Conservation (phyloP, 2,113 vertebrate genomes). For the Sprattus sprattus region DNA sequence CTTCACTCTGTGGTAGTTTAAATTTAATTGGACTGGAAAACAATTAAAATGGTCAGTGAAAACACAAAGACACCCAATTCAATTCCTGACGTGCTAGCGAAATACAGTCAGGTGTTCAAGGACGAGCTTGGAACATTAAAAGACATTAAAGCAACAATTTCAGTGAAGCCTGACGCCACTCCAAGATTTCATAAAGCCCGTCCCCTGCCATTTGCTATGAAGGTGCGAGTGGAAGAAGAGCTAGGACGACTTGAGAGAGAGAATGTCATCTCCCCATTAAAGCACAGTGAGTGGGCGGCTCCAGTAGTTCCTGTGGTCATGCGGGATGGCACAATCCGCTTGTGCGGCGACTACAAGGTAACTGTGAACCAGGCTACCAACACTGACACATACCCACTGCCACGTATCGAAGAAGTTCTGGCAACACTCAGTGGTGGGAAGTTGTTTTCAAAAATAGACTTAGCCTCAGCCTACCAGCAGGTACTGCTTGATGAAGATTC, state of each 20-base stretch:
- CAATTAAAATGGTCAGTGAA: background rate
- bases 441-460: too few species aligned
- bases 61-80: background rate
- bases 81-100: constrained; percentile 8
- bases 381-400: too few species aligned
- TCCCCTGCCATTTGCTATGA: constrained; percentile 38
- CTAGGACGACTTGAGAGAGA: constrained; percentile 19
- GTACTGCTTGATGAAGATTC: too few species aligned
- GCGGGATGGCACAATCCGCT: constrained; percentile 18
- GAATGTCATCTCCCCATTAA: constrained; percentile 28
- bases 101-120: constrained; percentile 31
- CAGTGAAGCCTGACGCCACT: constrained; percentile 26
- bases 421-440: too few species aligned
- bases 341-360: constrained; percentile 48
- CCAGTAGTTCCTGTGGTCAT: constrained; percentile 37
- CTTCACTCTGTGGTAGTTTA: background rate
- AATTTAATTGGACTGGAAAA: background rate
- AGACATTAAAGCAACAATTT: constrained; percentile 31
- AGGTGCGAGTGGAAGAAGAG: constrained; percentile 18
- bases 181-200: constrained; percentile 32
- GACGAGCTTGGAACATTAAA: constrained; percentile 31
- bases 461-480: too few species aligned
- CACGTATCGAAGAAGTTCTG: too few species aligned
- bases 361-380: too few species aligned
- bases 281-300: constrained; percentile 40